phyloP scores from a whole-genome alignment of 2,888 invertebrate species.

The Netelia inedita region DNA sequence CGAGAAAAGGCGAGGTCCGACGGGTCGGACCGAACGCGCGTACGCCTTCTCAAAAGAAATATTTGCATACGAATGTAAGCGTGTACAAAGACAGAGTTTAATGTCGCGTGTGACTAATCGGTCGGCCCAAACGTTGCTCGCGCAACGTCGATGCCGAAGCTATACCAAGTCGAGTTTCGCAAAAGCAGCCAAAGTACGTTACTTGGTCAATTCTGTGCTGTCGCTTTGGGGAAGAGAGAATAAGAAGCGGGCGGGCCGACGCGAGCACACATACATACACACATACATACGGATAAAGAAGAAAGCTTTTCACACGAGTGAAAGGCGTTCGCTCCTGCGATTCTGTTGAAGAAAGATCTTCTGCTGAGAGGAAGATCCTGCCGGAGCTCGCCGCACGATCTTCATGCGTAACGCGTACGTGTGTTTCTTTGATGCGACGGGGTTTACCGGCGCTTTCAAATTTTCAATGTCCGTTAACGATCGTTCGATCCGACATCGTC shows the following conservation, averaged over 20 bases:
- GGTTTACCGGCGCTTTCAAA: slow-evolving; percentile 33
- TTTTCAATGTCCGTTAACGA: slow-evolving; percentile 38
- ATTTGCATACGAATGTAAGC: slow-evolving; percentile 82
- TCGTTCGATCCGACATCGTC: slow-evolving; percentile 9
- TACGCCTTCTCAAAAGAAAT: too few relatives aligned
- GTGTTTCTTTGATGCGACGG: slow-evolving; percentile 16
- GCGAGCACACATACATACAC: too few relatives aligned
- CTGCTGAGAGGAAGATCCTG: slow-evolving; percentile 6
- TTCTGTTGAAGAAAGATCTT: background rate
- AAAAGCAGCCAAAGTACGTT: slow-evolving; percentile 12
- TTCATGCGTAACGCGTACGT: background rate
- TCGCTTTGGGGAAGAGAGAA: background rate
- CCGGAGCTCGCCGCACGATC: background rate
- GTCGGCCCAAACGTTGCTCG: background rate
- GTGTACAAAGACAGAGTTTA: slow-evolving; percentile 77
- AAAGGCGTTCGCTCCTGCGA: background rate
- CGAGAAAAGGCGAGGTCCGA: slow-evolving; percentile 24
- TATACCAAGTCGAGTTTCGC: slow-evolving; percentile 5
- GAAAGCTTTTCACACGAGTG: background rate
- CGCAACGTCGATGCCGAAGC: background rate
- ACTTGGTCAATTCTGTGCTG: background rate
- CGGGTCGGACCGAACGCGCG: slow-evolving; percentile 61
- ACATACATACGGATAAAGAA: background rate
- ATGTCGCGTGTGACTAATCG: slow-evolving; percentile 80
- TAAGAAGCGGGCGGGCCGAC: background rate